Percentiles rank a stretch among this genome's conserved stretches.
phyloP scores from a whole-genome alignment of 2,888 invertebrate species.

The Gisinianus flammeolus region DNA sequence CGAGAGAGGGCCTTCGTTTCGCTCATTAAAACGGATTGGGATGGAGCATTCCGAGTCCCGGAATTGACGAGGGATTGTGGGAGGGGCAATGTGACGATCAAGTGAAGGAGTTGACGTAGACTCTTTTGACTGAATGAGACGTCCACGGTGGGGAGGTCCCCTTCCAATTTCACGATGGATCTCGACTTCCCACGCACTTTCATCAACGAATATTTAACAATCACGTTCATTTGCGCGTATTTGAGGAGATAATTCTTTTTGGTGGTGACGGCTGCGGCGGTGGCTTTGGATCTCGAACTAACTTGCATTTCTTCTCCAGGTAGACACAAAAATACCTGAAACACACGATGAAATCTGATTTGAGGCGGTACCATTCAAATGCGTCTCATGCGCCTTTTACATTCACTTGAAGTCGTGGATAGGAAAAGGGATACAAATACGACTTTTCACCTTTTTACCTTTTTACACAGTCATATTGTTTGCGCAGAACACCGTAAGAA shows the following conservation, averaged over 20 bases:
- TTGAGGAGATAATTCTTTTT: constrained; percentile 69
- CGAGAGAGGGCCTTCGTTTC: background rate
- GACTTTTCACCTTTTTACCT: too few species aligned
- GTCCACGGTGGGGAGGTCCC: constrained; percentile 65
- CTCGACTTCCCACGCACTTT: constrained; percentile 74
- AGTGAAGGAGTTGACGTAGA: constrained; percentile 63
- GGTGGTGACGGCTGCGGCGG: constrained; percentile 68
- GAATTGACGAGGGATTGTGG: constrained; percentile 62
- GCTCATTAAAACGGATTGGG: background rate
- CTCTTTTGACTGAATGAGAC: constrained; percentile 64
- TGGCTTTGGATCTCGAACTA: too few species aligned
- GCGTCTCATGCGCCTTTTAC: too few species aligned
- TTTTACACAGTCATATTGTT: too few species aligned
- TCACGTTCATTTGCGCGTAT: constrained; percentile 74
- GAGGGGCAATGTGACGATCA: constrained; percentile 75
- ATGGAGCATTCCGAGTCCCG: background rate
- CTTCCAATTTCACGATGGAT: constrained; percentile 79
- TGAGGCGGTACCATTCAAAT: too few species aligned
- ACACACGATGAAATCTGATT: constrained; percentile 7
- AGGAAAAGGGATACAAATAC: too few species aligned
- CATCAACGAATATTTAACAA: constrained; percentile 82
- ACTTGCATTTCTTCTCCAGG: constrained; percentile 82
- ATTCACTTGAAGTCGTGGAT: too few species aligned
- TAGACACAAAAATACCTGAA: constrained; percentile 70
- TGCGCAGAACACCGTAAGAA: too few species aligned